Conservation (phyloP, 2,797 vertebrate genomes). For the Sciaenops ocellatus region DNA sequence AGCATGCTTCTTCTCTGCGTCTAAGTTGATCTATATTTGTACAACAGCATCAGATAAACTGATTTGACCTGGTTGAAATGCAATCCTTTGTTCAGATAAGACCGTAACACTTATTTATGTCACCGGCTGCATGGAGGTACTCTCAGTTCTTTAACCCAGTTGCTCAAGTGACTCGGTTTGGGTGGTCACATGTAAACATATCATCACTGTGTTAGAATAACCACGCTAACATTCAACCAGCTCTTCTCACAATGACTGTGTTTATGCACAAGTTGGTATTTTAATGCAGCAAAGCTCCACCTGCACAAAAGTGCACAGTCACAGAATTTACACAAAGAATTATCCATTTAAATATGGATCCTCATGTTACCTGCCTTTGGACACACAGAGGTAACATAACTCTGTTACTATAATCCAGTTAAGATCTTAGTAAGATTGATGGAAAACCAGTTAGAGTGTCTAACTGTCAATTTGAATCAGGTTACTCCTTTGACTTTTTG, state of each 20-base stretch:
- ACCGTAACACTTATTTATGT: background rate
- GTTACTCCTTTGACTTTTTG: conserved; percentile 5
- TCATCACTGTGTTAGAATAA: background rate
- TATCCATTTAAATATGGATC: conserved; percentile 31
- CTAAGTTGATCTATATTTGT: background rate
- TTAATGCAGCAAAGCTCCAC: conserved; percentile 15
- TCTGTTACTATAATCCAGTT: conserved; percentile 58
- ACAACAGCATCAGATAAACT: background rate
- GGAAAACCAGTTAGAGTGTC: conserved; percentile 34
- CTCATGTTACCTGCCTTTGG: conserved; percentile 55
- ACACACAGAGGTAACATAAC: conserved; percentile 35
- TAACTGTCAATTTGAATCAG: conserved; percentile 41
- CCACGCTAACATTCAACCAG: background rate
- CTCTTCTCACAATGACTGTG: conserved; percentile 17
- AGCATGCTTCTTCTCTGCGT: background rate
- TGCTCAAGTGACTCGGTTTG: conserved; percentile 1
- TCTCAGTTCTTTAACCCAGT: background rate
- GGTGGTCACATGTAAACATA: conserved; percentile 16
- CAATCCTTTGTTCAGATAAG: conserved; percentile 7
- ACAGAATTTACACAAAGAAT: conserved; percentile 45
- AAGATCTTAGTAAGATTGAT: conserved; percentile 36
- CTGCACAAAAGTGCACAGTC: conserved; percentile 15
- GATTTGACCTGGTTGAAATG: conserved; percentile 3
- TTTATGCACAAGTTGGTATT: conserved; percentile 22
- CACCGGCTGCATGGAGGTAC: background rate